These are phyloP conservation scores for Todiramphus saurophagus DNA, from an alignment of 2,113 vertebrate species.

Conservation along the genomic window DNA sequence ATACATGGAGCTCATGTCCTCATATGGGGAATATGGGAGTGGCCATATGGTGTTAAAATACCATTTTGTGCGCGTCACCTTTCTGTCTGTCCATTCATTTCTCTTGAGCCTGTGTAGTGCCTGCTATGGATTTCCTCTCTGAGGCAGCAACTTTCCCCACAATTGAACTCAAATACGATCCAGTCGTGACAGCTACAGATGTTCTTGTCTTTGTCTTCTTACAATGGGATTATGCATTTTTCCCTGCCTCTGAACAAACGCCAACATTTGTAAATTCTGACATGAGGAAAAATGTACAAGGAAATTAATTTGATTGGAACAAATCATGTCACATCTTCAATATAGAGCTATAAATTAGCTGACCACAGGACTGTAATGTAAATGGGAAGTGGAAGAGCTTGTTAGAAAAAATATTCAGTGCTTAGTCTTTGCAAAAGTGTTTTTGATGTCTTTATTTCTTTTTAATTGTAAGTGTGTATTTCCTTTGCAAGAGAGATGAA, in stretches of 20 bases:
- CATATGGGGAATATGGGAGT: not conserved
- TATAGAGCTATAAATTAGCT: not conserved
- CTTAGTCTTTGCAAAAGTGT: not conserved
- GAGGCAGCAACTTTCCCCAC: not conserved
- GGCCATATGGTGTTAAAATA: not conserved
- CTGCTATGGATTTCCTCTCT: not conserved
- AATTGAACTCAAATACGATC: not conserved
- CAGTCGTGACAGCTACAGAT: not conserved
- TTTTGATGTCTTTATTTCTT: constrained; percentile 2
- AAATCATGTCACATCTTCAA: not conserved
- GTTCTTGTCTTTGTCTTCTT: not conserved
- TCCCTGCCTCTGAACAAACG: not conserved
- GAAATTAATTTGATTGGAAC: not conserved
- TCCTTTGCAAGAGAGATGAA: not conserved
- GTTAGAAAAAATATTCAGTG: not conserved
- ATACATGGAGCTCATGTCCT: not conserved
- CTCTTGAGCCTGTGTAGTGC: not conserved
- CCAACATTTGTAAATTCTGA: constrained; percentile 13
- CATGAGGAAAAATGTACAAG: not conserved
- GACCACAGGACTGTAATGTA: not conserved
- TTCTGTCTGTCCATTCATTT: not conserved
- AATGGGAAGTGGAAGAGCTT: not conserved
- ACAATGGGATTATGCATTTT: not conserved
- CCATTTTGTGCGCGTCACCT: not conserved
- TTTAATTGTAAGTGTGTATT: not conserved